These are phyloP conservation scores for Coranthus polyacanthus DNA, from an alignment of 2,797 vertebrate species.

Conservation along the genomic window DNA sequence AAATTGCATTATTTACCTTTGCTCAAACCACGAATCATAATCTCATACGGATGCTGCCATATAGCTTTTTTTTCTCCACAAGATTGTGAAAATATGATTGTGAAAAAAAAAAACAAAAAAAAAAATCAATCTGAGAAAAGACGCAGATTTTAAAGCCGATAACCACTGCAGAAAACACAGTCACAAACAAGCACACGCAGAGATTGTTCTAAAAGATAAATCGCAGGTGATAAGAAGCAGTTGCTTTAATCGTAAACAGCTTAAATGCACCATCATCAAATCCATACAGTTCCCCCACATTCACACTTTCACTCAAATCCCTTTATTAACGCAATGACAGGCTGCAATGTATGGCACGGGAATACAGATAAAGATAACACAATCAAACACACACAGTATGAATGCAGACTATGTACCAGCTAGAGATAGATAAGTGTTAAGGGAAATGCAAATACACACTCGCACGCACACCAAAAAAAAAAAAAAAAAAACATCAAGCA, in stretches of 20 bases:
- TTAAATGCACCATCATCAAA: slow-evolving; percentile 49
- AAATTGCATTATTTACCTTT: background rate
- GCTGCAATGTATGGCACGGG: slow-evolving; percentile 5
- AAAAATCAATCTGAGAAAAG: background rate
- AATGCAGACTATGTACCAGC: slow-evolving; percentile 7
- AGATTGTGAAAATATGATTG: too few relatives aligned
- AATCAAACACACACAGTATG: slow-evolving; percentile 15
- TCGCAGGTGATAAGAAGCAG: slow-evolving; percentile 39
- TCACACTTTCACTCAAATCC: slow-evolving; percentile 39
- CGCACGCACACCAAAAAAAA: too few relatives aligned
- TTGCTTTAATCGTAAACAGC: slow-evolving; percentile 42
- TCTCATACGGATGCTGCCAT: background rate
- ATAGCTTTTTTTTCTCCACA: too few relatives aligned
- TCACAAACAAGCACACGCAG: slow-evolving; percentile 3
- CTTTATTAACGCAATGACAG: slow-evolving; percentile 39
- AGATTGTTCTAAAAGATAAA: slow-evolving; percentile 34
- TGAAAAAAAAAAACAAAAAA: background rate
- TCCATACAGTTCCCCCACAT: slow-evolving; percentile 39
- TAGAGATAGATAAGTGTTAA: slow-evolving; percentile 8
- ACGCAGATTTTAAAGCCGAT: slow-evolving; percentile 13
- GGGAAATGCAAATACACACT: background rate
- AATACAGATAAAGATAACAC: slow-evolving; percentile 43
- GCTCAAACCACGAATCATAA: background rate
- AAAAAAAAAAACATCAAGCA: slow-evolving; percentile 35
- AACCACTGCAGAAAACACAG: slow-evolving; percentile 5